Percentiles rank a stretch among this genome's conserved stretches.
These are phyloP conservation scores for Heteronetta atricapilla DNA, from an alignment of 2,113 vertebrate species.

Conservation along the genomic window DNA sequence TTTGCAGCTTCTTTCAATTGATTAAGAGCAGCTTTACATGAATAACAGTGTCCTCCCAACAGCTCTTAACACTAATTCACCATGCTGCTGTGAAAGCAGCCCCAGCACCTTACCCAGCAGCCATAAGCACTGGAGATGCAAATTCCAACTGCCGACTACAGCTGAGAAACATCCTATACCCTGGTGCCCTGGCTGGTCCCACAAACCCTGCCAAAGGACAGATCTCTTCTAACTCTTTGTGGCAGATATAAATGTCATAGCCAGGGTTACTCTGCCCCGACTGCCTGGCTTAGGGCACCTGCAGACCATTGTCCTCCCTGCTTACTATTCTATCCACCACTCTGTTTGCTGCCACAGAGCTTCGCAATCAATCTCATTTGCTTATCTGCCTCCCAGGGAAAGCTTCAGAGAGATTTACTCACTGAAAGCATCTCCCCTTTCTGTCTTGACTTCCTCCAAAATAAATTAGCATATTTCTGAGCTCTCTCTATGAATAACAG, in stretches of 20 bases:
- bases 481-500: background rate
- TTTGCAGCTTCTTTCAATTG: background rate
- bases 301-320: background rate
- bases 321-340: background rate
- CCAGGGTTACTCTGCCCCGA: background rate
- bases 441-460: background rate
- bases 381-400: background rate
- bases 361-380: background rate
- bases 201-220: background rate
- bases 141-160: background rate
- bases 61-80: background rate
- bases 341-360: background rate
- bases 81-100: fast-evolving
- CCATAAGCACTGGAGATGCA: fast-evolving
- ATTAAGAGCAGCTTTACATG: conserved; percentile 19
- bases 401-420: background rate
- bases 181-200: background rate
- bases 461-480: background rate
- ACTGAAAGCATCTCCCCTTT: background rate
- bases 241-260: background rate
- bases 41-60: background rate
- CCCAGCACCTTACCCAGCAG: background rate
- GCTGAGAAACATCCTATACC: fast-evolving
- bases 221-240: background rate
- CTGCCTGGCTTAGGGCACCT: background rate